Evolutionary conservation across 2,113 vertebrate genomes (phyloP).

Genomic region (Poeciliopsis occidentalis): DNA sequence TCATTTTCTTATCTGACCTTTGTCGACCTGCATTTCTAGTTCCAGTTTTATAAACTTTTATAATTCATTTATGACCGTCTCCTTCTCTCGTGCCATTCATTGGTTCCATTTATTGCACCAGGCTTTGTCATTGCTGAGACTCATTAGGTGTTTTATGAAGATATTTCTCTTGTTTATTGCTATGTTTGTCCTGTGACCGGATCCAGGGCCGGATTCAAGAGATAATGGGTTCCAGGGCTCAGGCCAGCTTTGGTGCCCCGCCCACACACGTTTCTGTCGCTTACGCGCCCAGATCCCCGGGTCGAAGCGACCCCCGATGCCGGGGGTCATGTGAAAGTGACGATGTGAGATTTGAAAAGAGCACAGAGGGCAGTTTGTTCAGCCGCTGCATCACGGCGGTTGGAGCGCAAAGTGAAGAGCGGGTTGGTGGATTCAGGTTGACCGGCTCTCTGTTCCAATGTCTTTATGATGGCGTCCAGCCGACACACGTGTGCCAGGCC

Average conservation of each 20-base stretch:
- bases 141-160: background rate
- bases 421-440: no score
- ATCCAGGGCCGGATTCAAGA: background rate
- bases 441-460: background rate
- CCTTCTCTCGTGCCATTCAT: background rate
- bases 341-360: no score
- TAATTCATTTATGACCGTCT: no score
- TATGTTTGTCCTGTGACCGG: background rate
- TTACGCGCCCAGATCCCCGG: no score
- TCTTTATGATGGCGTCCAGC: background rate
- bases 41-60: background rate
- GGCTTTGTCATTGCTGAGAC: background rate
- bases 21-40: background rate
- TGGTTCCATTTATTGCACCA: background rate
- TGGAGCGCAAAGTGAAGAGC: no score
- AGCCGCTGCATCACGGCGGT: no score
- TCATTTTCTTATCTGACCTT: background rate
- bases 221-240: background rate
- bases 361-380: no score
- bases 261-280: background rate
- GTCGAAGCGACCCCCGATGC: no score
- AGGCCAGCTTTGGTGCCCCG: background rate
- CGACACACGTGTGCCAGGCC: background rate
- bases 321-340: no score
- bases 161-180: background rate